These are phyloP conservation scores for Centropyge bicolor DNA, from an alignment of 2,797 vertebrate species.

Conservation along the genomic window DNA sequence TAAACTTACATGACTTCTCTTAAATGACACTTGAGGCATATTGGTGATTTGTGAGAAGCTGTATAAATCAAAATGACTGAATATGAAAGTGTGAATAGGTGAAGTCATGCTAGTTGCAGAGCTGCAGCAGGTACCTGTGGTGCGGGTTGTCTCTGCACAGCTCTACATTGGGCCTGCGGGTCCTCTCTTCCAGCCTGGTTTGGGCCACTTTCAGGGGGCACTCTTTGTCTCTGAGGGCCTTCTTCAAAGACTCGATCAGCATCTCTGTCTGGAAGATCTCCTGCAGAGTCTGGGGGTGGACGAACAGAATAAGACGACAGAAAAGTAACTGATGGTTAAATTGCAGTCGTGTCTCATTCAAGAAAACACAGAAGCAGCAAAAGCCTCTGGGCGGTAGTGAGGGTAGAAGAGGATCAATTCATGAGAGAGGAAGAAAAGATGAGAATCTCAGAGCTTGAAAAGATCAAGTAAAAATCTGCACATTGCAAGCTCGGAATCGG, in stretches of 20 bases:
- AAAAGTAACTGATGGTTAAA: too few relatives aligned
- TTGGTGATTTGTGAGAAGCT: too few relatives aligned
- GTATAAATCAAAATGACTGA: too few relatives aligned
- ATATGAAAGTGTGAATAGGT: not conserved
- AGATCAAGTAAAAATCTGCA: slow-evolving; percentile 9
- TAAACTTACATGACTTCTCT: too few relatives aligned
- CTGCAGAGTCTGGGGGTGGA: slow-evolving; percentile 88
- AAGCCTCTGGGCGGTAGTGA: not conserved
- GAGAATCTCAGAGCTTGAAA: not conserved
- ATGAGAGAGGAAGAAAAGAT: not conserved
- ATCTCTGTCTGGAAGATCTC: slow-evolving; percentile 94
- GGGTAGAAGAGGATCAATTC: not conserved
- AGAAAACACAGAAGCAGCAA: not conserved
- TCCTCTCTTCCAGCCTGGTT: slow-evolving; percentile 92
- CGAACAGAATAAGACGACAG: not conserved
- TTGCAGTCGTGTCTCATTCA: not conserved
- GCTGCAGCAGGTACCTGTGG: slow-evolving; percentile 82
- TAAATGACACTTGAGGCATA: too few relatives aligned
- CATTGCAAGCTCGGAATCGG: slow-evolving; percentile 14
- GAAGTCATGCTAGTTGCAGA: accelerated
- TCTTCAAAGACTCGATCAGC: slow-evolving; percentile 90
- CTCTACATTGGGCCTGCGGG: slow-evolving; percentile 90
- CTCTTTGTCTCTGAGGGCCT: slow-evolving; percentile 91
- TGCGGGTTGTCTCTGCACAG: slow-evolving; percentile 92
- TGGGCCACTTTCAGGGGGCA: slow-evolving; percentile 93